Base-by-base conservation (phyloP, 2,113 vertebrate genomes). In the Nyctereutes procyonoides region DNA sequence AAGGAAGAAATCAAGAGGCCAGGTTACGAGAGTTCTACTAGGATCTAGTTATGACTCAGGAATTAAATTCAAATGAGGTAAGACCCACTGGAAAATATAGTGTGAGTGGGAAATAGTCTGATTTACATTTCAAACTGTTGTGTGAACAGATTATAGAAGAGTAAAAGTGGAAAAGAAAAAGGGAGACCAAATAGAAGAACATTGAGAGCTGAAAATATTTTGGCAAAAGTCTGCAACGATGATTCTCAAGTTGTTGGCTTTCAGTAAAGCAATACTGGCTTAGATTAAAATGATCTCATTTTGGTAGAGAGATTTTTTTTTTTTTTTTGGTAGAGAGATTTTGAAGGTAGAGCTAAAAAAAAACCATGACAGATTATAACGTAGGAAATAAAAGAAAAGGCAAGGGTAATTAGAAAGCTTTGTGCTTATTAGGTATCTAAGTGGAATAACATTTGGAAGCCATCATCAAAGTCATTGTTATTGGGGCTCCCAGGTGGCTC, bases 61-160 rank as follows among this genome's bases (percentile, higher is more conserved):
- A 93, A 88, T 69, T 67, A 95, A 79, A 91, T 82, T 24, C 62
- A 91, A 88, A 63, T 43, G 16, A 73, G 24, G 11, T n/a, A 90
- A 35, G 15, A 76, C 4, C 4, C 51, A 89, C 55, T 43, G 32
- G 35, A 95, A 88, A 84, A 73, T 80, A 11, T 60, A 20, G 3
- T 73, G 9, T 83, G 76, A 10, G 51, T 58, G 9, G 79, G 62
- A 84, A 91, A 81, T 51, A 81, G 28, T 43, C 38, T 77, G 67
- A 55, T 48, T 83, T 88, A 92, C 22, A 88, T 55, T 92, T n/a
- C 71, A 56, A 95, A 86, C 30, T 30, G 22, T 63, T 85, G 8
- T 74, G n/a, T 48, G 16, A 62, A 86, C 16, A 87, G 13, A 67
- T 17, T 60, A 93, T 2, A 53, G 5, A 53, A 67, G 32, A 93